phyloP scores from a whole-genome alignment of 2,797 vertebrate species.

The Gymnoscopelus braueri region DNA sequence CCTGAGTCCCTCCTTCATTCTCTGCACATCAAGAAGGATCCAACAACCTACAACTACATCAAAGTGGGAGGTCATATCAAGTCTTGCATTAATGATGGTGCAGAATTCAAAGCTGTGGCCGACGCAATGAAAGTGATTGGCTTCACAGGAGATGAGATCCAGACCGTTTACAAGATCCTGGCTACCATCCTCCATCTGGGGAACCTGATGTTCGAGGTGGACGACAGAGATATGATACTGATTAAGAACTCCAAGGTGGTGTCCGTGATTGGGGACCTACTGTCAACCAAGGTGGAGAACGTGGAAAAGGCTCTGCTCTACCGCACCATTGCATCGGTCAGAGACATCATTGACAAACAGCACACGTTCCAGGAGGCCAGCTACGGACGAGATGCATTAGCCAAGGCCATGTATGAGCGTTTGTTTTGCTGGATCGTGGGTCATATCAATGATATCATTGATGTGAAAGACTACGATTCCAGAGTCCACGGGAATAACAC shows the following conservation, averaged over 20 bases:
- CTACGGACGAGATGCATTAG: slow-evolving; percentile 94
- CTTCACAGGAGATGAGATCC: slow-evolving; percentile 95
- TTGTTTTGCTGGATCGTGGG: slow-evolving; percentile 98
- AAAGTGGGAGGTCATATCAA: slow-evolving; percentile 89
- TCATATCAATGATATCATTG: slow-evolving; percentile 93
- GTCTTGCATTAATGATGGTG: slow-evolving; percentile 91
- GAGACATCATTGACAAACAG: slow-evolving; percentile 96
- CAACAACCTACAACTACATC: slow-evolving; percentile 89
- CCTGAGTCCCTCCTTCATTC: slow-evolving; percentile 91
- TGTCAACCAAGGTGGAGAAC: slow-evolving; percentile 89
- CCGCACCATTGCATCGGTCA: slow-evolving; percentile 94
- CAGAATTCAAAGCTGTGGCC: slow-evolving; percentile 93
- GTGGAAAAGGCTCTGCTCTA: slow-evolving; percentile 95
- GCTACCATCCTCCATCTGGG: slow-evolving; percentile 96
- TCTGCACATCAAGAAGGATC: slow-evolving; percentile 92
- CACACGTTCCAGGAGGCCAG: slow-evolving; percentile 93
- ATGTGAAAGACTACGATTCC: slow-evolving; percentile 93
- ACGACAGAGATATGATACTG: slow-evolving; percentile 90
- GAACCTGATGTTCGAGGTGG: slow-evolving; percentile 89
- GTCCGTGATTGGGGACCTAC: slow-evolving; percentile 85
- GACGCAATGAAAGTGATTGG: slow-evolving; percentile 99
- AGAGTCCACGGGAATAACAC: slow-evolving; percentile 95
- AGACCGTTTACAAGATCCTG: slow-evolving; percentile 95
- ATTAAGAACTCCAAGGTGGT: slow-evolving; percentile 90
- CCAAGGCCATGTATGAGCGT: slow-evolving; percentile 98